phyloP scores from a whole-genome alignment of 2,888 invertebrate species.

The Tetragonula carbonaria region DNA sequence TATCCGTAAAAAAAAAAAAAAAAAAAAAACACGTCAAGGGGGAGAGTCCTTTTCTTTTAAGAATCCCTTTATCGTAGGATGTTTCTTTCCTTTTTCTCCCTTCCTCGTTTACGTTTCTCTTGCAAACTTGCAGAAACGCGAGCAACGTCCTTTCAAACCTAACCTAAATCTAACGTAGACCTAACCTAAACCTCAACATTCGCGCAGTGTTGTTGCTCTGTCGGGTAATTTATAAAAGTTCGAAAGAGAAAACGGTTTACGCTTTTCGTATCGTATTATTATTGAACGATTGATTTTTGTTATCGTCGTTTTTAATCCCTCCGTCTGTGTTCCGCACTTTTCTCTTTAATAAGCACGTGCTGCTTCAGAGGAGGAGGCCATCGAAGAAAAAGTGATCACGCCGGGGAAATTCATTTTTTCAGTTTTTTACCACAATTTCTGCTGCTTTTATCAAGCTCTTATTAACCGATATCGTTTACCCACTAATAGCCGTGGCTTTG shows the following conservation, averaged over 20 bases:
- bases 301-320: constrained; percentile 7
- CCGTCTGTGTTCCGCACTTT: background rate
- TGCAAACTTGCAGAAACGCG: too few species aligned
- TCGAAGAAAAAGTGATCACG: background rate
- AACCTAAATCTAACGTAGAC: too few species aligned
- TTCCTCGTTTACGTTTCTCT: too few species aligned
- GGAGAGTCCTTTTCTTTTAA: background rate
- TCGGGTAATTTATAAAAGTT: background rate
- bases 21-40: constrained; percentile 21
- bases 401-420: background rate
- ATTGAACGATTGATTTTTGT: background rate
- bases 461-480: constrained; percentile 28
- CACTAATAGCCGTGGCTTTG: constrained; percentile 3
- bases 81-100: too few species aligned
- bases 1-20: background rate
- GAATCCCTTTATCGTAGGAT: background rate
- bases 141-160: too few species aligned
- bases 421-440: constrained; percentile 5
- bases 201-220: too few species aligned
- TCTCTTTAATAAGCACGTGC: background rate
- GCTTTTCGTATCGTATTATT: background rate
- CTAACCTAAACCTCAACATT: too few species aligned
- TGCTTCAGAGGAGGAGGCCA: background rate
- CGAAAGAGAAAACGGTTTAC: background rate
- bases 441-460: constrained; percentile 4